Percentiles rank a stretch among this genome's conserved stretches.
Conservation (phyloP, 2,113 vertebrate genomes). For the Ciconia stormi region DNA sequence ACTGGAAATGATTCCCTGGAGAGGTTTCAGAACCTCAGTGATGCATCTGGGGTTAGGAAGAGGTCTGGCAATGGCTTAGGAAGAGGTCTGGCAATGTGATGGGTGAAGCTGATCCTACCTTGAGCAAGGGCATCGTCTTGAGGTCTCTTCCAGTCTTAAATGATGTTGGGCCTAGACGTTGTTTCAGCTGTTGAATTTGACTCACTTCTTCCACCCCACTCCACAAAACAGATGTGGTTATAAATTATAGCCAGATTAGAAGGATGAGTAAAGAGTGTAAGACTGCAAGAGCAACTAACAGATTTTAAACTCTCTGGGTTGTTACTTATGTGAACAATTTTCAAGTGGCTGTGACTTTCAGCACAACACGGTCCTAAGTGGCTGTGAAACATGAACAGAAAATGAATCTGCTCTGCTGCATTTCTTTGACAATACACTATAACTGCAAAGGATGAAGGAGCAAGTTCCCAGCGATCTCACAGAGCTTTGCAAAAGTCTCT, state of each 20-base stretch:
- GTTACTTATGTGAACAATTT: not conserved
- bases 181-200: not conserved
- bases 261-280: not conserved
- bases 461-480: not conserved
- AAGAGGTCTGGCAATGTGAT: not conserved
- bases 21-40: not conserved
- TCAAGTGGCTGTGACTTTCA: not conserved
- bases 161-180: not conserved
- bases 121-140: not conserved
- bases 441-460: not conserved
- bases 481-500: not conserved
- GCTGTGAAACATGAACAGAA: not conserved
- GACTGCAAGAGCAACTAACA: not conserved
- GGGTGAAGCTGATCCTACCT: not conserved
- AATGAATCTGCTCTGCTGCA: not conserved
- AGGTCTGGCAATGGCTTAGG: not conserved
- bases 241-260: not conserved
- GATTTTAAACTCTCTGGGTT: not conserved
- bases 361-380: not conserved
- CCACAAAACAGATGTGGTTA: not conserved
- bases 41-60: not conserved
- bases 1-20: not conserved
- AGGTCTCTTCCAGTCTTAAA: not conserved
- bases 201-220: not conserved
- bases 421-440: not conserved